These are phyloP conservation scores for Champsocephalus esox DNA, from an alignment of 2,797 vertebrate species.

Conservation along the genomic window DNA sequence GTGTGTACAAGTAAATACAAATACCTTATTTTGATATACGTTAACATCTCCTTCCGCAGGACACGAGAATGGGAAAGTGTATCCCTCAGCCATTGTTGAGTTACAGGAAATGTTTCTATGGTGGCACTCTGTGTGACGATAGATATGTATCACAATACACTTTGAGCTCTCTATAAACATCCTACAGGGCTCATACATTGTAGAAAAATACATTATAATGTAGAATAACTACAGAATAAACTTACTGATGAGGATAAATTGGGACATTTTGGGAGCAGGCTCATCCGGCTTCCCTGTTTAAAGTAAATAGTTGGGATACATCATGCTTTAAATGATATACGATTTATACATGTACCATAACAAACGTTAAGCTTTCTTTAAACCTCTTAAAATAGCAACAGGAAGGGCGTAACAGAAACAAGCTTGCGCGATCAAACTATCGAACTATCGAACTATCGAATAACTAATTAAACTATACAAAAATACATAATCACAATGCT, in stretches of 20 bases:
- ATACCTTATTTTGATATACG: neutral
- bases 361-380: no score
- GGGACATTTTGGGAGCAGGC: no score
- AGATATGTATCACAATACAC: neutral
- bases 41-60: fast-evolving
- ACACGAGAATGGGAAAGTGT: fast-evolving
- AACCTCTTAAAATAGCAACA: neutral
- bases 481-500: neutral
- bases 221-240: no score
- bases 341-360: no score
- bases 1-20: neutral
- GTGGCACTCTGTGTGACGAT: fast-evolving
- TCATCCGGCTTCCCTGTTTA: no score
- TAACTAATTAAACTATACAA: neutral
- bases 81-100: fast-evolving
- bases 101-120: neutral
- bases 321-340: no score
- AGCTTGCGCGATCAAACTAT: no score
- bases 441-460: no score
- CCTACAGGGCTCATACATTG: neutral
- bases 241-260: no score
- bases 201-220: neutral
- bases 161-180: neutral
- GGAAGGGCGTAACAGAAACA: neutral
- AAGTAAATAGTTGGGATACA: no score